phyloP scores from a whole-genome alignment of 2,797 vertebrate genomes.

The Poeciliopsis gracilis region DNA sequence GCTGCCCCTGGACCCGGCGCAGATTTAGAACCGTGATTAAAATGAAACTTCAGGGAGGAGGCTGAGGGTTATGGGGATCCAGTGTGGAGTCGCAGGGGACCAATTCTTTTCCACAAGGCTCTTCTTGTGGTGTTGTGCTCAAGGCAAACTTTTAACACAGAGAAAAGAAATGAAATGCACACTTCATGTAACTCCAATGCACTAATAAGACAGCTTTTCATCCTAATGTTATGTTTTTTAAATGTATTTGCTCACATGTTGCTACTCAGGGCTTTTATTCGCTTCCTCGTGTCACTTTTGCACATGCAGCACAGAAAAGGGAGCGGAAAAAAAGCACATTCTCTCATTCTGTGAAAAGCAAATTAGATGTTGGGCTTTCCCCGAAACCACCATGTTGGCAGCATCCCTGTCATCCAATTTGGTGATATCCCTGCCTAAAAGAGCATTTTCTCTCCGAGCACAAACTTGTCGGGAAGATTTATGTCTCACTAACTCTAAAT shows the following conservation, averaged over 20 bases:
- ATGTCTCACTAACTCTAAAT: conserved; percentile 74
- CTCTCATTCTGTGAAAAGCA: conserved; percentile 41
- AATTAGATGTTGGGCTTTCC: conserved; percentile 60
- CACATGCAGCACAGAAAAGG: conserved; percentile 29
- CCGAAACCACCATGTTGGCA: conserved; percentile 49
- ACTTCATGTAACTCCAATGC: background rate
- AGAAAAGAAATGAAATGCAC: conserved; percentile 33
- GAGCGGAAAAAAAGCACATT: conserved; percentile 33
- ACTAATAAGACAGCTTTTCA: background rate
- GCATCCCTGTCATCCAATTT: conserved; percentile 65
- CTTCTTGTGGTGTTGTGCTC: conserved; percentile 27
- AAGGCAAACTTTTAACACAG: conserved; percentile 37
- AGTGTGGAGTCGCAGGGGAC: conserved; percentile 33
- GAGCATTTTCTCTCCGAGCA: conserved; percentile 62
- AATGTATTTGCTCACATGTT: background rate
- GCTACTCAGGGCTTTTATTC: conserved; percentile 8
- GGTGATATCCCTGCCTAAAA: conserved; percentile 52
- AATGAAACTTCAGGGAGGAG: conserved; percentile 50
- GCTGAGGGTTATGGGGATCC: conserved; percentile 44
- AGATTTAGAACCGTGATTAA: conserved; percentile 71
- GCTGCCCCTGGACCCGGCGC: conserved; percentile 35
- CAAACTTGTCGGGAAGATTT: conserved; percentile 75
- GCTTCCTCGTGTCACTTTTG: conserved; percentile 34
- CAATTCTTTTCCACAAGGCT: conserved; percentile 23
- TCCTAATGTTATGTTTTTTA: background rate